phyloP scores from a whole-genome alignment of 2,888 invertebrate genomes.

The Troides aeacus region DNA sequence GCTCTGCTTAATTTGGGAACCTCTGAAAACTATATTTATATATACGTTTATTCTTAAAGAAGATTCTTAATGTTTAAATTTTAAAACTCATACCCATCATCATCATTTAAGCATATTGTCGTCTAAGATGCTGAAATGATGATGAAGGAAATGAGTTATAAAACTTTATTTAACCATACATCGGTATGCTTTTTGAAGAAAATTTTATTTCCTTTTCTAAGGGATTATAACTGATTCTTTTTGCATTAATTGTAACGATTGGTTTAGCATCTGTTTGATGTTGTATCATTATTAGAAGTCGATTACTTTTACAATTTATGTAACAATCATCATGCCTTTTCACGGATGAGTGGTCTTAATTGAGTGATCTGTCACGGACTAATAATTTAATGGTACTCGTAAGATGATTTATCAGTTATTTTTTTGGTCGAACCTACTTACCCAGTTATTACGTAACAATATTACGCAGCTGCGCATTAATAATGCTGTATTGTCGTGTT shows the following conservation, averaged over 20 bases:
- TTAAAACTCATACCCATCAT: too few relatives aligned
- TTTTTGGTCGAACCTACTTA: conserved; percentile 22
- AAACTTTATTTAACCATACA: too few relatives aligned
- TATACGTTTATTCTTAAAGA: too few relatives aligned
- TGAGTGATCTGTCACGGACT: conserved; percentile 23
- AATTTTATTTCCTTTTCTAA: too few relatives aligned
- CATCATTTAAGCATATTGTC: too few relatives aligned
- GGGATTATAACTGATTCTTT: not conserved
- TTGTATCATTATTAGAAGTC: not conserved
- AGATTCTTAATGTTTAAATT: too few relatives aligned
- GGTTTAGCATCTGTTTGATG: too few relatives aligned
- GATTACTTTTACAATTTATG: conserved; percentile 11
- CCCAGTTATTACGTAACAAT: conserved; percentile 22
- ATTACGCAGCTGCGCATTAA: conserved; percentile 6
- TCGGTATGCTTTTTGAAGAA: too few relatives aligned
- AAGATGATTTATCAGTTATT: conserved; percentile 19
- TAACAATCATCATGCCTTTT: conserved; percentile 18
- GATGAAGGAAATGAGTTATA: too few relatives aligned
- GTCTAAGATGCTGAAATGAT: too few relatives aligned
- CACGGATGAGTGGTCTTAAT: conserved; percentile 16
- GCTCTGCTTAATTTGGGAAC: too few relatives aligned
- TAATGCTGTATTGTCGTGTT: not conserved
- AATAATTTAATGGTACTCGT: conserved; percentile 17
- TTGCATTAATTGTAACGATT: not conserved
- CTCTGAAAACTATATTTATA: too few relatives aligned